Conservation (phyloP, 2,888 invertebrate species). For the Aporophyla nigra region DNA sequence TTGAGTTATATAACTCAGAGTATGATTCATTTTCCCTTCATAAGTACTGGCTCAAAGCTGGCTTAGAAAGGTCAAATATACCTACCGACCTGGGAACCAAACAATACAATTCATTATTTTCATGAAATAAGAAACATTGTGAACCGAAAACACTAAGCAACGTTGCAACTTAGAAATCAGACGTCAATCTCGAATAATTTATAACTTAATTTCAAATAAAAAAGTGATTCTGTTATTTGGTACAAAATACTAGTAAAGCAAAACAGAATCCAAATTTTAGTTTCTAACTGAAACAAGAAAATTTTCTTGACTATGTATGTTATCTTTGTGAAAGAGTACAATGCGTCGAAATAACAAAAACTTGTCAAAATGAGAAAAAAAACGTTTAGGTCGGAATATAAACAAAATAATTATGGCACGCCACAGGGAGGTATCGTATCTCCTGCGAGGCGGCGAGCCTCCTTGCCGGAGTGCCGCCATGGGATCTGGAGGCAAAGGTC, state of each 20-base stretch:
- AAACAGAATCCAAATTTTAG: background rate
- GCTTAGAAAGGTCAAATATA: background rate
- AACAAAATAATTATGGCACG: too few relatives aligned
- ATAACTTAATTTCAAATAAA: background rate
- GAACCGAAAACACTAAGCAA: background rate
- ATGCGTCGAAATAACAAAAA: too few relatives aligned
- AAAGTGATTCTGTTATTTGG: background rate
- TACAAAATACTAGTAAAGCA: background rate
- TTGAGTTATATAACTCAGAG: slow-evolving; percentile 3
- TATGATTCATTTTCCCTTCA: background rate
- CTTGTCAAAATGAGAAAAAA: too few relatives aligned
- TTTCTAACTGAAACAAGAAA: background rate
- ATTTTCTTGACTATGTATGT: background rate
- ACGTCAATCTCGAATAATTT: background rate
- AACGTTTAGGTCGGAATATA: too few relatives aligned
- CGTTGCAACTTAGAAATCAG: background rate
- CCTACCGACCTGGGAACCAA: background rate
- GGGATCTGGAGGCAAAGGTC: too few relatives aligned
- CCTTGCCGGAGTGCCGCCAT: too few relatives aligned
- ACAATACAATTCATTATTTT: background rate
- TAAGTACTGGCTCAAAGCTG: background rate
- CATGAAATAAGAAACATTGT: background rate
- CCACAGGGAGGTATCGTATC: too few relatives aligned
- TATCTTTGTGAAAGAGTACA: too few relatives aligned
- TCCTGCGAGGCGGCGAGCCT: too few relatives aligned